These are phyloP conservation scores for Odontomachus brunneus DNA, from an alignment of 1,140 invertebrate species.

Conservation along the genomic window DNA sequence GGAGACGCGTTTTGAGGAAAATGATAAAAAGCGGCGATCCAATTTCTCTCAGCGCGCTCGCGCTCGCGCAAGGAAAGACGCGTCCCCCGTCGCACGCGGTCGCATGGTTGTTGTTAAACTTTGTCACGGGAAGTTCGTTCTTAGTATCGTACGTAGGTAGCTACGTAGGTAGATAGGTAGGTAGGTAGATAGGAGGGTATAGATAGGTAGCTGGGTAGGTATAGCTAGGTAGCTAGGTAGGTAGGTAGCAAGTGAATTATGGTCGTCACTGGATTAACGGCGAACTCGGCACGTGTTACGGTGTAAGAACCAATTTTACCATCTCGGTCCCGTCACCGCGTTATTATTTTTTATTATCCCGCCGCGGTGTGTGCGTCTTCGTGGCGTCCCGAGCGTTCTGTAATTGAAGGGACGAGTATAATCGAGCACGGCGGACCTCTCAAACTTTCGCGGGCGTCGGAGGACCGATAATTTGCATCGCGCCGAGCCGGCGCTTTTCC, in stretches of 20 bases:
- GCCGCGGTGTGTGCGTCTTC: neutral
- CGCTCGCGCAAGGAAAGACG: neutral
- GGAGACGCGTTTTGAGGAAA: neutral
- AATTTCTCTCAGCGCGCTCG: constrained; percentile 29
- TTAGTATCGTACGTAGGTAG: neutral
- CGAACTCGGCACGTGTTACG: neutral
- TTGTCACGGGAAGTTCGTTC: constrained; percentile 15
- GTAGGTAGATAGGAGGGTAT: too few species aligned
- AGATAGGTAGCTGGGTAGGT: neutral
- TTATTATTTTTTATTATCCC: constrained; percentile 30
- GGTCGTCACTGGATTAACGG: constrained; percentile 33
- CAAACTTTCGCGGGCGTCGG: neutral
- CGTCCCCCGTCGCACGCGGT: neutral
- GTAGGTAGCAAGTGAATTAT: constrained; percentile 24
- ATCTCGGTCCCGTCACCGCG: constrained; percentile 1
- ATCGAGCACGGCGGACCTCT: neutral
- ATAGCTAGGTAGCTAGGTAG: too few species aligned
- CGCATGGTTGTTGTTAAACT: constrained; percentile 33
- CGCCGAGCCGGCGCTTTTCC: neutral
- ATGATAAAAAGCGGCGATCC: constrained; percentile 19
- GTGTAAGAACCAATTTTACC: constrained; percentile 40
- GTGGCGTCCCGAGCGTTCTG: neutral
- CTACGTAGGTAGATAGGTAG: too few species aligned
- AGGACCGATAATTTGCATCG: constrained; percentile 42
- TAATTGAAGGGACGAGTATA: constrained; percentile 10